phyloP scores from a whole-genome alignment of 2,888 invertebrate genomes.

The Aporophyla nigra region DNA sequence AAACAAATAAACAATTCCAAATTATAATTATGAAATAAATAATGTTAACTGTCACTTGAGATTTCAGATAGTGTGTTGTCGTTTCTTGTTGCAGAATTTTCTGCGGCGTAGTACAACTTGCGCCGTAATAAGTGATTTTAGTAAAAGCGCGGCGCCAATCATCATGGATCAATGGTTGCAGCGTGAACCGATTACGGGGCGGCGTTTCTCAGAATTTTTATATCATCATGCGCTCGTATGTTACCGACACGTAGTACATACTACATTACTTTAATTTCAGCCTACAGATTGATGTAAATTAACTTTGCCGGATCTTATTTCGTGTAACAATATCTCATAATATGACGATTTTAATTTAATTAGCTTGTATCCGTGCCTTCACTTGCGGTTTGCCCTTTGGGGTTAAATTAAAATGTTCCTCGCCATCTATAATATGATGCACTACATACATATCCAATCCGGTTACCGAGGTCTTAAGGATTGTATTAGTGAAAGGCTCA shows the following conservation, averaged over 20 bases:
- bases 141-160: slow-evolving; percentile 64
- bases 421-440: slow-evolving; percentile 49
- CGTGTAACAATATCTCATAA: slow-evolving; percentile 36
- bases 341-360: slow-evolving; percentile 54
- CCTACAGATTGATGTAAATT: slow-evolving; percentile 54
- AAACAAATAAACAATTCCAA: slow-evolving; percentile 59
- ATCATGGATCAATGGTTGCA: slow-evolving; percentile 63
- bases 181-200: slow-evolving; percentile 59
- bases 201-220: slow-evolving; percentile 64
- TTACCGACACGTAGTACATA: slow-evolving; percentile 59
- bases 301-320: slow-evolving; percentile 49
- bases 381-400: slow-evolving; percentile 49
- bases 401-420: slow-evolving; percentile 59
- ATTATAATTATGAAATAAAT: slow-evolving; percentile 66
- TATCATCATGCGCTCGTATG: slow-evolving; percentile 57
- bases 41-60: slow-evolving; percentile 59
- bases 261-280: slow-evolving; percentile 61
- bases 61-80: slow-evolving; percentile 54
- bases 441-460: slow-evolving; percentile 56
- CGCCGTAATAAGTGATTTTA: slow-evolving; percentile 63
- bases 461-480: slow-evolving; percentile 59
- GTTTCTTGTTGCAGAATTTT: slow-evolving; percentile 47
- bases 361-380: slow-evolving; percentile 36
- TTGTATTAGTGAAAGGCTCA: slow-evolving; percentile 64
- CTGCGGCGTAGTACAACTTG: slow-evolving; percentile 26